phyloP scores from a whole-genome alignment of 1,140 invertebrate species.

The Pogonomyrmex barbatus region DNA sequence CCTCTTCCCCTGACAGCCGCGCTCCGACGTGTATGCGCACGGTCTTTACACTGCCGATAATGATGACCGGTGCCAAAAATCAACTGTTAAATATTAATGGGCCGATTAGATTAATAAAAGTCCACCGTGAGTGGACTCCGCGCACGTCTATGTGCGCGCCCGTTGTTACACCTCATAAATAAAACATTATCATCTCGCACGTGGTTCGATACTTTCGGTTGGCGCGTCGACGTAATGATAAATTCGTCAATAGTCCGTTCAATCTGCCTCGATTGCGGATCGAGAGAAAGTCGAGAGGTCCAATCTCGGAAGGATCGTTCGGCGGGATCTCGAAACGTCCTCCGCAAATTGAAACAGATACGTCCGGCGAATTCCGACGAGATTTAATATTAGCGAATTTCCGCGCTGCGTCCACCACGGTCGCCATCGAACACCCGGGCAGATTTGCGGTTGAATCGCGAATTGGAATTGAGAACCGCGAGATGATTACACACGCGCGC shows the following conservation, averaged over 20 bases:
- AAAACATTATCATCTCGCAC: constrained; percentile 56
- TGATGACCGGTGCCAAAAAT: constrained; percentile 79
- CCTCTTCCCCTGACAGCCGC: no score
- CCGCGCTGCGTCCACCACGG: background rate
- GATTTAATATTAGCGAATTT: background rate
- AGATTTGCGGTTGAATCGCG: constrained; percentile 8
- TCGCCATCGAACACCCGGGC: constrained; percentile 29
- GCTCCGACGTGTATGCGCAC: constrained; percentile 59
- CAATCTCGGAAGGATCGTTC: background rate
- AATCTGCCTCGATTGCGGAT: background rate
- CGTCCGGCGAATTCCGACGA: background rate
- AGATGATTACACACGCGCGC: constrained; percentile 24
- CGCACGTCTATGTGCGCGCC: constrained; percentile 25
- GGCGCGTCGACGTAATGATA: background rate
- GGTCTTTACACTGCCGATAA: constrained; percentile 77
- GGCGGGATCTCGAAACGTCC: no score
- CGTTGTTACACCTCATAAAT: constrained; percentile 62
- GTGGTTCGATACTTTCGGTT: background rate
- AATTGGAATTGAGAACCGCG: constrained; percentile 11
- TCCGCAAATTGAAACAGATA: no score
- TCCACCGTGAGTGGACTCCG: constrained; percentile 4
- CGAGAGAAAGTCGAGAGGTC: background rate
- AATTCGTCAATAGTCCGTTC: background rate
- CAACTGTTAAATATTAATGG: constrained; percentile 82
- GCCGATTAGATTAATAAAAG: constrained; percentile 81